Evolutionary conservation across 2,797 vertebrate species (phyloP).

Genomic region (Alfaro cultratus): DNA sequence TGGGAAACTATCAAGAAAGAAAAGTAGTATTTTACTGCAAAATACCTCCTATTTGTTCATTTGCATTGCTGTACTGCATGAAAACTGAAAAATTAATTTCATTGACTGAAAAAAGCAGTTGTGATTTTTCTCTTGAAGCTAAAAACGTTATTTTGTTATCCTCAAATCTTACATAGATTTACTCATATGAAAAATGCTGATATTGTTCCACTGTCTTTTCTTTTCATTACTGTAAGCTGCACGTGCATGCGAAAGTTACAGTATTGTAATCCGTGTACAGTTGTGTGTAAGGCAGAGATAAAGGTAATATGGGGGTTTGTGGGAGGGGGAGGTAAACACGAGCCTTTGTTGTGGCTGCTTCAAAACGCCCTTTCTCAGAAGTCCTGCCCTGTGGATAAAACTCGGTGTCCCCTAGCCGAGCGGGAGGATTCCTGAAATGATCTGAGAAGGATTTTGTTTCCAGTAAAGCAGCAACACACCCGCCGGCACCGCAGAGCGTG

Average conservation of each 20-base stretch:
- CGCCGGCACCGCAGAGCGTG: constrained; percentile 26
- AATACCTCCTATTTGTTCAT: neutral
- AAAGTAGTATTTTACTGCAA: neutral
- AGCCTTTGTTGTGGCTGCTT: constrained; percentile 53
- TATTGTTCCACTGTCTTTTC: neutral
- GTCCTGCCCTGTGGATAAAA: constrained; percentile 52
- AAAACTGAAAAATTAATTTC: neutral
- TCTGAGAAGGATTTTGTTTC: constrained; percentile 50
- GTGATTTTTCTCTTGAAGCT: neutral
- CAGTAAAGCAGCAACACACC: constrained; percentile 40
- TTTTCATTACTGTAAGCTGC: neutral
- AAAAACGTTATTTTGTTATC: neutral
- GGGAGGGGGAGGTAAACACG: neutral
- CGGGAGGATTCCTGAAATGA: constrained; percentile 46
- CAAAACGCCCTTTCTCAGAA: constrained; percentile 69
- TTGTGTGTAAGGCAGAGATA: constrained; percentile 17
- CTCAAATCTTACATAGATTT: neutral
- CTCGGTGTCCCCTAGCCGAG: constrained; percentile 23
- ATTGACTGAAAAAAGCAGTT: neutral
- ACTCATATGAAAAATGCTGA: neutral
- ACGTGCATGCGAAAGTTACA: neutral
- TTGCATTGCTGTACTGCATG: neutral
- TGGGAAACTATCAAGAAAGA: neutral
- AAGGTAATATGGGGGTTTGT: constrained; percentile 17
- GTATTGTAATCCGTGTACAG: constrained; percentile 18